Percentiles rank a stretch among this genome's conserved stretches.
Conservation (phyloP, 2,888 invertebrate species). For the Leucophenga maculata region DNA sequence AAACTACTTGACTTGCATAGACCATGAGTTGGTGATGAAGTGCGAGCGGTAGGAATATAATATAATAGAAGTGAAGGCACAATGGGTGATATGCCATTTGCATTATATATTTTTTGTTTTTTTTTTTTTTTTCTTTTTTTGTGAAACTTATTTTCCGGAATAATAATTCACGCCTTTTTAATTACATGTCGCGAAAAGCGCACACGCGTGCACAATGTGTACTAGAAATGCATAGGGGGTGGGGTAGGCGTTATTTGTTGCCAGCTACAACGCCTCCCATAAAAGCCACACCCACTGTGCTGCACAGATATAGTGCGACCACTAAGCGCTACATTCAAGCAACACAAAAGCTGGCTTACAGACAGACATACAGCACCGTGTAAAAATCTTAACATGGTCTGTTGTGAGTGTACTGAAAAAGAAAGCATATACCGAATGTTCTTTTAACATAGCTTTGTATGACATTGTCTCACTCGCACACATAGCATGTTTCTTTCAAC, state of each 20-base stretch:
- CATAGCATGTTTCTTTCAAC: too few species aligned
- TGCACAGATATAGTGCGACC: not conserved
- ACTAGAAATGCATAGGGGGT: constrained; percentile 1
- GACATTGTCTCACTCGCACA: too few species aligned
- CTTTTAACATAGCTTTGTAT: too few species aligned
- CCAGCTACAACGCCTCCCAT: not conserved
- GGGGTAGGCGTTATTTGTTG: not conserved
- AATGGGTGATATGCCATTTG: not conserved
- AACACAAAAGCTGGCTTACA: not conserved
- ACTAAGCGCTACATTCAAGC: constrained; percentile 6
- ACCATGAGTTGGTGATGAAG: not conserved
- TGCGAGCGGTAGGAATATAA: not conserved
- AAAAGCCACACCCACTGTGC: not conserved
- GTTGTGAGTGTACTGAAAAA: too few species aligned
- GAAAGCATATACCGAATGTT: too few species aligned
- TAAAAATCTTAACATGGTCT: too few species aligned
- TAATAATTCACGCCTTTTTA: constrained; percentile 55
- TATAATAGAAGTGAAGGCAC: too few species aligned
- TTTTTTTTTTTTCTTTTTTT: constrained; percentile 31
- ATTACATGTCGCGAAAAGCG: constrained; percentile 45
- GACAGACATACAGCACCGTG: not conserved
- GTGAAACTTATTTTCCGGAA: constrained; percentile 47
- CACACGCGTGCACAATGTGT: constrained; percentile 10
- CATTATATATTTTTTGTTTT: not conserved
- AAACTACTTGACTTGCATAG: constrained; percentile 14